Conservation (phyloP, 2,888 invertebrate genomes). For the Ophonus ardosiacus region DNA sequence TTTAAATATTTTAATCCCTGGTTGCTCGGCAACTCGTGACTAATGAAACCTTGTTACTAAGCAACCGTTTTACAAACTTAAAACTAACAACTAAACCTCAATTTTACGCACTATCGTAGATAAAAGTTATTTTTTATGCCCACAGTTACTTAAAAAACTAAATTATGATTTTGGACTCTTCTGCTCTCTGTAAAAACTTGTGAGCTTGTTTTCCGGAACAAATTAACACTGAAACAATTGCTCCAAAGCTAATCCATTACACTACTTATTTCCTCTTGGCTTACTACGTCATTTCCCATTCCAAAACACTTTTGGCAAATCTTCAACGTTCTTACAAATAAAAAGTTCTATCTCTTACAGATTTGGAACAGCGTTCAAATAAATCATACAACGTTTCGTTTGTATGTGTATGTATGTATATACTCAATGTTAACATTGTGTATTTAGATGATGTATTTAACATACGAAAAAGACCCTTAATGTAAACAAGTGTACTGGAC, state of each 20-base stretch:
- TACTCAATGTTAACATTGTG: background rate
- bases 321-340: background rate
- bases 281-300: background rate
- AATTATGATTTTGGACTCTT: background rate
- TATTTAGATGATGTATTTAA: too few species aligned
- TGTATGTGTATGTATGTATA: background rate
- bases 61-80: too few species aligned
- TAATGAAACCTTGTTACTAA: too few species aligned
- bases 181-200: background rate
- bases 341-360: slow-evolving; percentile 5
- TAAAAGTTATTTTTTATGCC: too few species aligned
- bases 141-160: background rate
- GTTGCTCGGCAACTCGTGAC: too few species aligned
- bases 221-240: slow-evolving; percentile 6
- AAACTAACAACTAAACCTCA: too few species aligned
- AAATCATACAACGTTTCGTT: slow-evolving; percentile 47
- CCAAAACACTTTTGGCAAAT: slow-evolving; percentile 3
- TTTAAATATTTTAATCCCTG: too few species aligned
- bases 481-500: too few species aligned
- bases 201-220: background rate
- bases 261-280: background rate
- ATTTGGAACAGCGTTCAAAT: slow-evolving; percentile 49
- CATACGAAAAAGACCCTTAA: too few species aligned
- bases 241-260: background rate
- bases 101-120: too few species aligned